Conservation (phyloP, 2,888 invertebrate species). For the Bembecia ichneumoniformis region DNA sequence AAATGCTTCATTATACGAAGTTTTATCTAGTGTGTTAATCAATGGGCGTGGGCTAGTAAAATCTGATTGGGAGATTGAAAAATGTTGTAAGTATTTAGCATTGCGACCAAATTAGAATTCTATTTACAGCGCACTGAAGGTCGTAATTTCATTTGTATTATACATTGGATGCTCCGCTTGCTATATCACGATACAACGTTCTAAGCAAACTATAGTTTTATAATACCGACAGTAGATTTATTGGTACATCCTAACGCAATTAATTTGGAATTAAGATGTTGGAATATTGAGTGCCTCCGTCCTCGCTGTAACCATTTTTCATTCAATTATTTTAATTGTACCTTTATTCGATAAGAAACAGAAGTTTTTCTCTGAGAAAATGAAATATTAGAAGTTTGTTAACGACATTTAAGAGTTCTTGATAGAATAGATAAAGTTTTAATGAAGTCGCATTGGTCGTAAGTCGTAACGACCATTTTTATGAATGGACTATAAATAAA, state of each 20-base stretch:
- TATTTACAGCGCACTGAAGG: slow-evolving; percentile 10
- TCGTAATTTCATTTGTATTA: slow-evolving; percentile 10
- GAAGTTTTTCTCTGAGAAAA: slow-evolving; percentile 1
- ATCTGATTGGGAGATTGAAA: slow-evolving; percentile 25
- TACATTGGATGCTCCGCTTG: slow-evolving; percentile 11
- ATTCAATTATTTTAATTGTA: slow-evolving; percentile 5
- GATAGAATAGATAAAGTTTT: slow-evolving; percentile 2
- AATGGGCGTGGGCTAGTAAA: slow-evolving; percentile 58
- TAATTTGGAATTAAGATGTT: slow-evolving; percentile 53
- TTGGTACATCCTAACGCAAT: slow-evolving; percentile 49
- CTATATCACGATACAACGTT: slow-evolving; percentile 16
- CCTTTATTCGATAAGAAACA: slow-evolving; percentile 4
- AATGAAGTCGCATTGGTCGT: slow-evolving; percentile 2
- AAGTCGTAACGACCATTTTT: too few relatives aligned
- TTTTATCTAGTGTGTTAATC: slow-evolving; percentile 61
- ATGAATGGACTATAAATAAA: neutral
- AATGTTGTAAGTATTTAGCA: slow-evolving; percentile 13
- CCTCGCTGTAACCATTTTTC: slow-evolving; percentile 12
- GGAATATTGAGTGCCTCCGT: slow-evolving; percentile 23
- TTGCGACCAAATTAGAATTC: neutral
- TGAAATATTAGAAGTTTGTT: slow-evolving; percentile 1
- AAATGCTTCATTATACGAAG: slow-evolving; percentile 60
- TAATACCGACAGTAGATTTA: slow-evolving; percentile 51
- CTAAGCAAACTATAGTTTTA: slow-evolving; percentile 49
- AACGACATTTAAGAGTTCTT: neutral